A percentile compares a stretch with the other conserved stretches of the same genome.
phyloP scores from a whole-genome alignment of 2,797 vertebrate species.

The Danio aesculapii region DNA sequence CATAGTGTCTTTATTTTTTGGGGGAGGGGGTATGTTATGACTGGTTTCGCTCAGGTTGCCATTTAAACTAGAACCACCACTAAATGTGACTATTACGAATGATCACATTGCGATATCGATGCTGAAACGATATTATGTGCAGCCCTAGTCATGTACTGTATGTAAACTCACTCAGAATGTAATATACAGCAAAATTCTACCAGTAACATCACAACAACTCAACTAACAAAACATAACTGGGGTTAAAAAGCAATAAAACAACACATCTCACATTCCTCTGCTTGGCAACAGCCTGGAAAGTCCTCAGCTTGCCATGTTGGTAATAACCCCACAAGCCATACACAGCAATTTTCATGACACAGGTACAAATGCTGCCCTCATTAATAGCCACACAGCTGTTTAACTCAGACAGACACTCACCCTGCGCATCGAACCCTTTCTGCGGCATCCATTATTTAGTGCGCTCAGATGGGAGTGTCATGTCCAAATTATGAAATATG shows the following conservation, averaged over 20 bases:
- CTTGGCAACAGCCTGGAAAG: not conserved
- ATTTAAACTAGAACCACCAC: too few species aligned
- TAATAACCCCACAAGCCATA: slow-evolving; percentile 27
- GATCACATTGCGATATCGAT: too few species aligned
- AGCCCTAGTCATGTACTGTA: too few species aligned
- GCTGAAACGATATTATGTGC: too few species aligned
- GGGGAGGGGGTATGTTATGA: too few species aligned
- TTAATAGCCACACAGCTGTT: slow-evolving; percentile 37
- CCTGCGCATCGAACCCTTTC: slow-evolving; percentile 34
- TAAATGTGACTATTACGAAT: too few species aligned
- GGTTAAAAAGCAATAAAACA: not conserved
- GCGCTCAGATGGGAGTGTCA: slow-evolving; percentile 51
- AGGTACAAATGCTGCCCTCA: slow-evolving; percentile 28
- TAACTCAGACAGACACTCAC: slow-evolving; percentile 29
- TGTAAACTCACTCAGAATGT: not conserved
- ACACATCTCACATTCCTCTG: not conserved
- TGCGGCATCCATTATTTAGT: slow-evolving; percentile 58
- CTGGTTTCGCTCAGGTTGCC: too few species aligned
- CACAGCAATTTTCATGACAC: slow-evolving; percentile 21
- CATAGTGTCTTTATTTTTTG: too few species aligned
- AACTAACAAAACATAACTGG: not conserved
- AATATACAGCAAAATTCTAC: not conserved
- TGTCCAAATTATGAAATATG: slow-evolving; percentile 62
- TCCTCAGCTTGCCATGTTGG: not conserved
- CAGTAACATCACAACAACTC: not conserved